These are phyloP conservation scores for Cichlasoma orientale DNA, from an alignment of 2,797 vertebrate genomes.

Conservation along the genomic window DNA sequence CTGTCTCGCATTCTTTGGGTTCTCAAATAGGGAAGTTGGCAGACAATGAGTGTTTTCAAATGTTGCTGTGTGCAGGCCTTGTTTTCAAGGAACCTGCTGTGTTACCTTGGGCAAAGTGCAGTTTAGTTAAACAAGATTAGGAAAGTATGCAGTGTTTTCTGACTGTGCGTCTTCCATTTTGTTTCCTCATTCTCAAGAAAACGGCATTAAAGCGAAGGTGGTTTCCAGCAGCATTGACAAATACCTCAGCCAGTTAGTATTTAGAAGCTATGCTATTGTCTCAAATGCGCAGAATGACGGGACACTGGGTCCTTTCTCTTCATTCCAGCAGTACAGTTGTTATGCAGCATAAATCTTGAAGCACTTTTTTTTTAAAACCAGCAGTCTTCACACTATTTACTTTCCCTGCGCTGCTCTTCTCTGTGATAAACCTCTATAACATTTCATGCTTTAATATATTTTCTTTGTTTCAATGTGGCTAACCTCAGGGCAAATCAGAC, in stretches of 20 bases:
- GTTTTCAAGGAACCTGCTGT: not conserved
- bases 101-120: not conserved
- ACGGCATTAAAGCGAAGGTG: not conserved
- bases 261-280: not conserved
- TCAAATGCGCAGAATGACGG: not conserved
- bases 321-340: no score
- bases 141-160: constrained; percentile 20
- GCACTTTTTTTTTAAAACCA: not conserved
- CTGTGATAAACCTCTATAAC: not conserved
- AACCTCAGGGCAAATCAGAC: not conserved
- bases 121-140: not conserved
- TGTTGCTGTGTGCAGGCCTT: not conserved
- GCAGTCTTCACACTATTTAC: not conserved
- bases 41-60: not conserved
- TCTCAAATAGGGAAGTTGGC: not conserved
- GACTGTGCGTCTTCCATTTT: not conserved
- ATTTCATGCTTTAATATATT: not conserved
- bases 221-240: constrained; percentile 1
- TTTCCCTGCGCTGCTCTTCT: not conserved
- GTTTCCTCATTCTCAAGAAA: constrained; percentile 18
- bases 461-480: not conserved
- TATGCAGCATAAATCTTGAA: not conserved
- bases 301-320: not conserved
- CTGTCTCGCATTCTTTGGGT: not conserved
- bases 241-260: not conserved